Evolutionary conservation across 2,888 invertebrate species (phyloP), one percentile per base, ranked within the genome.

Genomic region (Hemaris fuciformis): DNA sequence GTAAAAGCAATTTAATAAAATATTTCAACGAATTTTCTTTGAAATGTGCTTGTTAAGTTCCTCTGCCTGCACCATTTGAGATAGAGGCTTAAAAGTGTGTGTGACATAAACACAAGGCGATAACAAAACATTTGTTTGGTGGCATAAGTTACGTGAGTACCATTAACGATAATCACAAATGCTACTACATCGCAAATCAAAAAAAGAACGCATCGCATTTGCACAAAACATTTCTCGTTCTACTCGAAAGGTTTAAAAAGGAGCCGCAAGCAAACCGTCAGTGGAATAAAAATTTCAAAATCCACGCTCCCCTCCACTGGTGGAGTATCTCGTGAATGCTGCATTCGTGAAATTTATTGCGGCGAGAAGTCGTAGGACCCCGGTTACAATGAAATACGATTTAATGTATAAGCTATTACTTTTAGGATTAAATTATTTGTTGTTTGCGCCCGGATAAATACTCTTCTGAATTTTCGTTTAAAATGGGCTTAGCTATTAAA

Each of bases 251-350:
- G 57, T 63, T 61, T 57, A 46, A 57, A 63, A 66, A 46, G 46
- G 13, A 13, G 23, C 66, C 60, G 71, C 75, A 71, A 72, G 73
- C 69, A 74, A 75, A 75, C 71, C 75, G 76, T 81, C 76, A 74
- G 73, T 76, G 41, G 66, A 68, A 80, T 83, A 79, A 83, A 83
- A 82, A 75, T 81, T 83, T 80, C 79, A 83, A 74, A 75, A 66
- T 67, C 67, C 66, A 70, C 67, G 62, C 62, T 64, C 69, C 57
- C 43, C 22, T 46, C 62, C 62, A 61, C 68, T 41, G 64, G 64
- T 62, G 64, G 62, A 61, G 46, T 46, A 59, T 59, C 34, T 46
- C 34, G 46, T 46, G 45, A 46, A 13, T 62, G 57, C 48, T 46
- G 58, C 70, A 72, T 75, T 76, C 74, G 68, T 71, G 64, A 72